These are phyloP conservation scores for Scopus umbretta DNA, from an alignment of 2,113 vertebrate species.

Conservation along the genomic window DNA sequence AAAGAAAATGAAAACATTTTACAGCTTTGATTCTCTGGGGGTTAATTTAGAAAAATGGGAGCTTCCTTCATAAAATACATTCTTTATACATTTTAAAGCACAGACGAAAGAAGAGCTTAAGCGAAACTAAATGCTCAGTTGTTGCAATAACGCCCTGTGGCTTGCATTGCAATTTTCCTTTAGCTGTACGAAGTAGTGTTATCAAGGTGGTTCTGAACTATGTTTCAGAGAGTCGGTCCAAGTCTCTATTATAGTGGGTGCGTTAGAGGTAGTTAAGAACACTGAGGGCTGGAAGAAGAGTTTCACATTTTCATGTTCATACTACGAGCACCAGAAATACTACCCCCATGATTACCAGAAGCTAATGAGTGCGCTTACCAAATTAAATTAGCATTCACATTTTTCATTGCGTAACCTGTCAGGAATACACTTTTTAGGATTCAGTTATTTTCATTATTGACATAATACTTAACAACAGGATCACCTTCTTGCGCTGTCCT, in stretches of 20 bases:
- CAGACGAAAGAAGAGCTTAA: background rate
- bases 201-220: background rate
- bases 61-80: conserved; percentile 18
- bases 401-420: background rate
- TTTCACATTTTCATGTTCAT: background rate
- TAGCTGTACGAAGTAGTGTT: background rate
- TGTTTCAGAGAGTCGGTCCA: background rate
- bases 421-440: background rate
- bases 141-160: background rate
- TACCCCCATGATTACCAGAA: background rate
- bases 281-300: background rate
- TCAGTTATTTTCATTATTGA: background rate
- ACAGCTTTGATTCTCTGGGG: conserved; percentile 6
- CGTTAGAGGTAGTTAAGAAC: background rate
- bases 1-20: conserved; percentile 43
- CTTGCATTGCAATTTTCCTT: background rate
- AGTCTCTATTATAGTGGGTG: background rate
- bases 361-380: background rate
- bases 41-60: background rate
- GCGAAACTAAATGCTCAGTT: background rate
- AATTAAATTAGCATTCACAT: background rate
- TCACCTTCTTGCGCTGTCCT: background rate
- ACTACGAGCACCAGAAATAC: background rate
- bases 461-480: background rate
- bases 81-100: background rate